Evolutionary conservation across 2,113 vertebrate genomes (phyloP).

Genomic region (Chiloscyllium plagiosum): DNA sequence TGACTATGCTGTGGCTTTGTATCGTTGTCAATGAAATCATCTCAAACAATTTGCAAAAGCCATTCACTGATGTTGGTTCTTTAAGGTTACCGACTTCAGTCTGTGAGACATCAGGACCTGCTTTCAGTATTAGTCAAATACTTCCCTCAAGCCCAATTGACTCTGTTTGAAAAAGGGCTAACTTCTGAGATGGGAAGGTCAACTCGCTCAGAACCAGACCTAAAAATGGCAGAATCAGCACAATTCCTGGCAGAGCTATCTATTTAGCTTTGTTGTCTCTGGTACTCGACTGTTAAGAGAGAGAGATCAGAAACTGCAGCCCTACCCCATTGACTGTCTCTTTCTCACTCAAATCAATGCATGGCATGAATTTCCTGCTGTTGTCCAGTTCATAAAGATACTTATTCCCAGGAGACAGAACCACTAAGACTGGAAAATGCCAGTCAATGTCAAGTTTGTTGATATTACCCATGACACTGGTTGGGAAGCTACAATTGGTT

Average conservation of each 20-base stretch:
- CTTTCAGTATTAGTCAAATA: not conserved
- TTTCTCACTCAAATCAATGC: not conserved
- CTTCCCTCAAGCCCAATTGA: not conserved
- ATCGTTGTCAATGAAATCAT: not conserved
- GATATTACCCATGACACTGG: not conserved
- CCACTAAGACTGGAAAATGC: not conserved
- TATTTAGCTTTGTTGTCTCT: not conserved
- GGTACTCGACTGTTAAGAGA: not conserved
- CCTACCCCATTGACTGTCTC: not conserved
- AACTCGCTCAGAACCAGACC: not conserved
- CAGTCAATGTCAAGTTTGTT: not conserved
- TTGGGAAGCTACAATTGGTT: not conserved
- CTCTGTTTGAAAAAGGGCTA: not conserved
- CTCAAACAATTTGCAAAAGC: not conserved
- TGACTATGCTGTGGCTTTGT: not conserved
- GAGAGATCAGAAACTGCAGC: not conserved
- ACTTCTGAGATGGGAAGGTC: not conserved
- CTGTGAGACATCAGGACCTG: not conserved
- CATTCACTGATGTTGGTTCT: not conserved
- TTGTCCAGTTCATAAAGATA: not conserved
- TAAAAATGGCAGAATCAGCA: not conserved
- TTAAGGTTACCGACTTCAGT: not conserved
- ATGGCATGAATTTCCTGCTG: not conserved
- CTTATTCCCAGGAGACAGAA: not conserved
- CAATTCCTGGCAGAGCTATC: not conserved